Percentiles rank a stretch among this genome's conserved stretches.
phyloP scores from a whole-genome alignment of 2,113 vertebrate genomes.

The Chionis minor region DNA sequence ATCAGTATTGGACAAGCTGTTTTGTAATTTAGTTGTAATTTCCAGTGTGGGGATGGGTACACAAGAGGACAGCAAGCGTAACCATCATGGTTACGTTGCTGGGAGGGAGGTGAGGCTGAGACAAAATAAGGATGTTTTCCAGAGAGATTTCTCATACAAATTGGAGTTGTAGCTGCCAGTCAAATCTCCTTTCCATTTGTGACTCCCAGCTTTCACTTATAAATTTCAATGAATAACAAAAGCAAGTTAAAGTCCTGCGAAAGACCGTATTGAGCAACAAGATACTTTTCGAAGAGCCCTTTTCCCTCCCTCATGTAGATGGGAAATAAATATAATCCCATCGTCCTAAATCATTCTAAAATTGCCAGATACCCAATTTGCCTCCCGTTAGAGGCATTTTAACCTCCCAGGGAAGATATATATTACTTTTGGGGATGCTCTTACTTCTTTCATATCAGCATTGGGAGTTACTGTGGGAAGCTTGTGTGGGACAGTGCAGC shows the following conservation, averaged over 20 bases:
- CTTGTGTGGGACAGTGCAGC: not conserved
- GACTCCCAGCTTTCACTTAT: not conserved
- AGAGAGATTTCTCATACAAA: conserved; percentile 22
- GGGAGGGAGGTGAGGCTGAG: not conserved
- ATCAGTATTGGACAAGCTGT: not conserved
- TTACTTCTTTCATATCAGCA: not conserved
- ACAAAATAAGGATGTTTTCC: conserved; percentile 15
- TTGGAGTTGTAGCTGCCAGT: conserved; percentile 31
- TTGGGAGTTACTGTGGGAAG: not conserved
- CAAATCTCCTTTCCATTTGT: conserved; percentile 8
- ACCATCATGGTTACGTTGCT: not conserved
- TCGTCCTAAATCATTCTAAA: not conserved
- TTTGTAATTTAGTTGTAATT: conserved; percentile 23
- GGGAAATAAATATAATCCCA: not conserved
- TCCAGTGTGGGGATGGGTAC: not conserved
- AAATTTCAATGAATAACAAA: conserved; percentile 44
- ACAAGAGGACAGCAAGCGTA: not conserved
- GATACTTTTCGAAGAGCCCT: not conserved
- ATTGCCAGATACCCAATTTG: not conserved
- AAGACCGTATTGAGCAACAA: not conserved
- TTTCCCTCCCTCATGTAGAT: not conserved
- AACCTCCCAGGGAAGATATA: not conserved
- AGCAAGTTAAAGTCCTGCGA: not conserved
- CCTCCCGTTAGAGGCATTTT: not conserved
- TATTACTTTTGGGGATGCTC: not conserved